Conservation (phyloP, 2,113 vertebrate genomes). For the Halcyon malimbica region DNA sequence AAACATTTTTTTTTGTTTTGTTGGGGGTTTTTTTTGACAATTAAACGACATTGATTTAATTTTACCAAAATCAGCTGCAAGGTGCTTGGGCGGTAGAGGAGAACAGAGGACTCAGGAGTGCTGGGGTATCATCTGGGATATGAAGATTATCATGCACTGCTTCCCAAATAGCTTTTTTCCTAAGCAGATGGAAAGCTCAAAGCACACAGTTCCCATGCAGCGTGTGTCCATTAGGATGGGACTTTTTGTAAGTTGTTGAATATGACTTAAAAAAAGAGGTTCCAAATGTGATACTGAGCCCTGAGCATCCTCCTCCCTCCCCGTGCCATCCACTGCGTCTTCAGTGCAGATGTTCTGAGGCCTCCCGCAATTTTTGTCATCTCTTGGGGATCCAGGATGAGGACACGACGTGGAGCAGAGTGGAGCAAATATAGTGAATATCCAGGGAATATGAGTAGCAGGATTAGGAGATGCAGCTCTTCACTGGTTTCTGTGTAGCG, state of each 20-base stretch:
- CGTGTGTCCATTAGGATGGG: not conserved
- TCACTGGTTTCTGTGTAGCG: not conserved
- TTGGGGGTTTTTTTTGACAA: not conserved
- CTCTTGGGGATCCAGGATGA: not conserved
- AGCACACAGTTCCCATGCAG: not conserved
- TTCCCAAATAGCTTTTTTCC: not conserved
- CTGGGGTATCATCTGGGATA: not conserved
- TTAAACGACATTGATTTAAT: not conserved
- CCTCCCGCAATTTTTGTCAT: not conserved
- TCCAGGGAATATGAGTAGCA: fast-evolving
- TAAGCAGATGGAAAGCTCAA: not conserved
- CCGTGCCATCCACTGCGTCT: fast-evolving
- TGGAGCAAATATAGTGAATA: not conserved
- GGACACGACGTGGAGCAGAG: fast-evolving
- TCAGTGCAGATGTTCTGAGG: fast-evolving
- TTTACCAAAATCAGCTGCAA: not conserved
- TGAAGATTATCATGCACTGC: not conserved
- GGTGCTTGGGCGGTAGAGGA: not conserved
- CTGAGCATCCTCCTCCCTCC: not conserved
- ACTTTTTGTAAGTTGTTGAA: not conserved
- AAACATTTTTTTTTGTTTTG: not conserved
- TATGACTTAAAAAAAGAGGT: not conserved
- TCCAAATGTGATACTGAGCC: not conserved
- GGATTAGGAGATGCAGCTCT: not conserved
- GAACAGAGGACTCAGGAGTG: not conserved